Evolutionary conservation across 2,888 invertebrate genomes (phyloP), one percentile per base, ranked within the genome.

Genomic region (Axea sp.): DNA sequence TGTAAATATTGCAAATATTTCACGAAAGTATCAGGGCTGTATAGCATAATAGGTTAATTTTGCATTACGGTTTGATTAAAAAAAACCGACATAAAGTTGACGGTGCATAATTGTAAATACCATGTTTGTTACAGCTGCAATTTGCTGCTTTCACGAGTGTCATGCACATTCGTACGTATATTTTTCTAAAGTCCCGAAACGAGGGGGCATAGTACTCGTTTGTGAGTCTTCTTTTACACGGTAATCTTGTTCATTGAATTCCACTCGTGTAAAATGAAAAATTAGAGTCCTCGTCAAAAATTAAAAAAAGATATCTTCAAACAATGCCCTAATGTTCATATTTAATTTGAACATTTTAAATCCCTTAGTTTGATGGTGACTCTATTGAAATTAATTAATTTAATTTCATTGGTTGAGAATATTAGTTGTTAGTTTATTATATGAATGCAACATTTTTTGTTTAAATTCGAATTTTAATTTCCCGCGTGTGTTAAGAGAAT

Each of bases 81-180:
- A 8, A 28, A 57, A 22, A 37, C 24, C 22, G 14, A 55, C 17
- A 26, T 1, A 26, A 14, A 11, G 2, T 11, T 15, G 9, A 43
- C 12, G 26, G 31, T 53, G 43, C 53, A 35, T 35, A 41, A 43
- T 53, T 65, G 55, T 65, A 65, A 65, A 65, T 65, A 65, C 15
- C 41, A 51, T 33, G 28, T 45, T 55, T 55, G 55, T 55, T 45
- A 43, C 37, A 45, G 28, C 22, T 55, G 30, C 19, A 55, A 55
- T 43, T 53, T 15, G 65, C 65, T 65, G 55, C 55, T 49, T 51
- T 65, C 22, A 28, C 55, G 65, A 55, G 37, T 65, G 55, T 65
- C 55, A 30, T 30, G 65, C 65, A 55, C 65, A 65, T 65, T 65
- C 65, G 55, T 65, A 55, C 11, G 14, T 65, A 65, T 65, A 55